phyloP scores from a whole-genome alignment of 2,888 invertebrate genomes.

The Rhynchonema sp. region DNA sequence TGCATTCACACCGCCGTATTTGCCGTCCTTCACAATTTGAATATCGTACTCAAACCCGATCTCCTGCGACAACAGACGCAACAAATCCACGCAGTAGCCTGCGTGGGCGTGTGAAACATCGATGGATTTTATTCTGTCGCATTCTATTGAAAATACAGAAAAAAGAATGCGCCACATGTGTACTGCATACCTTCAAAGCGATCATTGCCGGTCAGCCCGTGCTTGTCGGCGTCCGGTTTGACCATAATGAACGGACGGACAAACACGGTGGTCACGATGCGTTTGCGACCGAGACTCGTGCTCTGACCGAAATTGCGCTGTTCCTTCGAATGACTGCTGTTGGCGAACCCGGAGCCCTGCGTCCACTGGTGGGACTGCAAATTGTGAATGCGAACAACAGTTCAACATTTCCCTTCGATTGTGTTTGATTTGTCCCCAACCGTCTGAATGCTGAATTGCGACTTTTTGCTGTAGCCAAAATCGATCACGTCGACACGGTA shows the following conservation, averaged over 20 bases:
- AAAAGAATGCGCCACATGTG: background rate
- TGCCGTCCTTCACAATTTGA: slow-evolving; percentile 25
- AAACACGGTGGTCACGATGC: background rate
- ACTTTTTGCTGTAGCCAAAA: slow-evolving; percentile 20
- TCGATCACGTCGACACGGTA: slow-evolving; percentile 22
- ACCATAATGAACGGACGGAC: slow-evolving; percentile 61
- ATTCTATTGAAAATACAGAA: too few species aligned
- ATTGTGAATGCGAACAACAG: background rate
- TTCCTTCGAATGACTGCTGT: background rate
- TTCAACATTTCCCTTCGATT: background rate
- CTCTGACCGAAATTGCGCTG: background rate
- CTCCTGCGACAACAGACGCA: slow-evolving; percentile 25
- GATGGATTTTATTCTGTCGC: too few species aligned
- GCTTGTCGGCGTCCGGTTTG: slow-evolving; percentile 41
- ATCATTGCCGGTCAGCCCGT: slow-evolving; percentile 54
- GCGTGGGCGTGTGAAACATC: too few species aligned
- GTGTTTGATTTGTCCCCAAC: background rate
- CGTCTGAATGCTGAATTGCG: slow-evolving; percentile 20
- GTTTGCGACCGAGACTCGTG: background rate
- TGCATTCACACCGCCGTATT: slow-evolving; percentile 27
- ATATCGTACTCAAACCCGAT: slow-evolving; percentile 30
- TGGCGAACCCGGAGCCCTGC: slow-evolving; percentile 15
- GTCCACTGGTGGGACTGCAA: slow-evolving; percentile 12
- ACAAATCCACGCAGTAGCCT: slow-evolving; percentile 34
- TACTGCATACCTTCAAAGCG: slow-evolving; percentile 44